phyloP scores from a whole-genome alignment of 2,888 invertebrate genomes.

The Drosophila tripunctata region DNA sequence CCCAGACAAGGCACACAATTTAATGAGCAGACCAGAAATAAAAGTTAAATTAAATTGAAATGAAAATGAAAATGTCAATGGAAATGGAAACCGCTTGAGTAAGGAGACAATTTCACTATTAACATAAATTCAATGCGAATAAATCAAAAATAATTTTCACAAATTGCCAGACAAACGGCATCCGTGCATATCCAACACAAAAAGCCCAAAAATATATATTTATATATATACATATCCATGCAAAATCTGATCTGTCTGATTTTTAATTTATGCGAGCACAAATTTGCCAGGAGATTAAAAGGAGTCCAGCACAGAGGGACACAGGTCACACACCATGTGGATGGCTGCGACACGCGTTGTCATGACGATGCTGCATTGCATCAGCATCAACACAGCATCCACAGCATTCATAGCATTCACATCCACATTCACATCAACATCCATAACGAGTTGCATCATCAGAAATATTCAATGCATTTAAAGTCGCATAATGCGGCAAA shows the following conservation, averaged over 20 bases:
- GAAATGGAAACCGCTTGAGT: background rate
- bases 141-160: constrained; percentile 68
- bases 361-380: constrained; percentile 42
- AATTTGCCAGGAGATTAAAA: constrained; percentile 70
- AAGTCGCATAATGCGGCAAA: constrained; percentile 53
- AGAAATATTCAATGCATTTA: constrained; percentile 66
- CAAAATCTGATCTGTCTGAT: constrained; percentile 39
- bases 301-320: constrained; percentile 8
- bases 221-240: no score
- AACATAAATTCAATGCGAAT: constrained; percentile 59
- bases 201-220: constrained; percentile 16
- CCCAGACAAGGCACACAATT: constrained; percentile 45
- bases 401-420: constrained; percentile 27
- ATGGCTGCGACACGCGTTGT: constrained; percentile 18
- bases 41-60: background rate
- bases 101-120: constrained; percentile 51
- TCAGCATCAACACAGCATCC: constrained; percentile 25
- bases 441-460: constrained; percentile 22
- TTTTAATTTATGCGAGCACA: constrained; percentile 75
- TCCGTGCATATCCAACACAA: constrained; percentile 5
- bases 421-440: constrained; percentile 27
- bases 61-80: background rate
- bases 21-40: constrained; percentile 30
- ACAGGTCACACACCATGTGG: background rate
- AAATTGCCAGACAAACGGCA: constrained; percentile 46